A percentile compares a stretch with the other conserved stretches of the same genome.
Evolutionary conservation across 64 coral and sea anemone species (phyloP).

Genomic region (Trachythela sp.): DNA sequence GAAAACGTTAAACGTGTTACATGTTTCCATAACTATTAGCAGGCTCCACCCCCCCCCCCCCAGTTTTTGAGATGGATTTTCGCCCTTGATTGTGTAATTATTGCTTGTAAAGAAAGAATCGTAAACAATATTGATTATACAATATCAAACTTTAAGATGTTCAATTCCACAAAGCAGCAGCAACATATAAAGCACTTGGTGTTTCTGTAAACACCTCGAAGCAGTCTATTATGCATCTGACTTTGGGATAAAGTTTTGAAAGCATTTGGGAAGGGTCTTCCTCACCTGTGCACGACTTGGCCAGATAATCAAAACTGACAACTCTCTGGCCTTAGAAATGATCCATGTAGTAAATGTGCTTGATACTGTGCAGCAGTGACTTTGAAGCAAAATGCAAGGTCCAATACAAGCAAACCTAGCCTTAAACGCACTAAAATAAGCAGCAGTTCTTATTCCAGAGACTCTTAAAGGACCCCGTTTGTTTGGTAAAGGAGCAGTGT

Average conservation of each 20-base stretch:
- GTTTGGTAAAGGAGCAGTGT: neutral
- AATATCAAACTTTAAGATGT: slow-evolving; percentile 21
- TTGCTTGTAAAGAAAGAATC: too few species aligned
- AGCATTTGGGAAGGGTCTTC: slow-evolving; percentile 7
- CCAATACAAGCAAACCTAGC: neutral
- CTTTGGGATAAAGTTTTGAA: slow-evolving; percentile 29
- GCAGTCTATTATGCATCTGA: slow-evolving; percentile 28
- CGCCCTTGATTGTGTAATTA: slow-evolving; percentile 2
- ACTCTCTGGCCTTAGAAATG: neutral
- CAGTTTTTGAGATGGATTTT: too few species aligned
- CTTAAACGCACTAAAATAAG: neutral
- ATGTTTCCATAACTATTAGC: neutral
- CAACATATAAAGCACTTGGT: slow-evolving; percentile 24
- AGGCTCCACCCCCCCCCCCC: too few species aligned
- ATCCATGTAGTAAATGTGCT: neutral
- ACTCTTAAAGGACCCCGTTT: neutral
- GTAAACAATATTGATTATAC: neutral
- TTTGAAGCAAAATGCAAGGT: neutral
- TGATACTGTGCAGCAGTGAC: neutral
- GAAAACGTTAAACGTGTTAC: too few species aligned
- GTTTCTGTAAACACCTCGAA: slow-evolving; percentile 33
- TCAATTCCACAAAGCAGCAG: slow-evolving; percentile 31
- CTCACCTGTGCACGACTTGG: slow-evolving; percentile 20
- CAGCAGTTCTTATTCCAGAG: neutral
- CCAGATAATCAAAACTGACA: slow-evolving; percentile 27